Percentiles rank a stretch among this genome's conserved stretches.
phyloP scores from a whole-genome alignment of 2,113 vertebrate species.

The Catagonus wagneri region DNA sequence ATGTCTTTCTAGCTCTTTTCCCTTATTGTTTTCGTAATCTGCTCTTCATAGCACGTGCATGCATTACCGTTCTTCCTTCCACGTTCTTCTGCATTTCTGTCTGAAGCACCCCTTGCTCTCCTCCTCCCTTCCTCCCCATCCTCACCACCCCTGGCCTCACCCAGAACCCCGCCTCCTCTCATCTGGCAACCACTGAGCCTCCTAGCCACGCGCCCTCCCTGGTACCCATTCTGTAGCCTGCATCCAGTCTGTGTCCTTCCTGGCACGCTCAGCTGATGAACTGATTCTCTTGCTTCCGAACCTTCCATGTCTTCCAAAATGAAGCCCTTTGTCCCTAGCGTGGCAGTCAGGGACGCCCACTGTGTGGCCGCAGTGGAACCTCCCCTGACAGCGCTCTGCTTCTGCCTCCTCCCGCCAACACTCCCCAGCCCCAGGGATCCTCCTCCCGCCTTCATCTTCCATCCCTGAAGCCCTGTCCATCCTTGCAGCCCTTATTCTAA shows the following conservation, averaged over 20 bases:
- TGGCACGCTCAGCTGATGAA: not conserved
- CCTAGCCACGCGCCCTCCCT: not conserved
- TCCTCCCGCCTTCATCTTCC: not conserved
- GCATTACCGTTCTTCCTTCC: rapidly evolving
- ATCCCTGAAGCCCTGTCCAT: not conserved
- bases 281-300: not conserved
- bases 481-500: not conserved
- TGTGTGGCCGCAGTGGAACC: rapidly evolving
- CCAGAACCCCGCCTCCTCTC: not conserved
- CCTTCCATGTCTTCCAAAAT: not conserved
- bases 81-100: no score
- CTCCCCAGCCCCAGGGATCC: rapidly evolving
- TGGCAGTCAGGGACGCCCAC: not conserved
- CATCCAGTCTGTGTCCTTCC: not conserved
- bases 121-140: not conserved
- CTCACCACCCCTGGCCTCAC: no score
- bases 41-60: rapidly evolving
- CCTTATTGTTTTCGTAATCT: not conserved
- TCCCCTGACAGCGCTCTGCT: not conserved
- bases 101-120: no score
- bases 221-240: not conserved
- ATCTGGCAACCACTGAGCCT: not conserved
- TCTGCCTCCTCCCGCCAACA: rapidly evolving
- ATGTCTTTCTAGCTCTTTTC: not conserved
- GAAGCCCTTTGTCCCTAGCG: rapidly evolving